Conservation (phyloP, 1,140 invertebrate species). For the Drosophila nebulosa region DNA sequence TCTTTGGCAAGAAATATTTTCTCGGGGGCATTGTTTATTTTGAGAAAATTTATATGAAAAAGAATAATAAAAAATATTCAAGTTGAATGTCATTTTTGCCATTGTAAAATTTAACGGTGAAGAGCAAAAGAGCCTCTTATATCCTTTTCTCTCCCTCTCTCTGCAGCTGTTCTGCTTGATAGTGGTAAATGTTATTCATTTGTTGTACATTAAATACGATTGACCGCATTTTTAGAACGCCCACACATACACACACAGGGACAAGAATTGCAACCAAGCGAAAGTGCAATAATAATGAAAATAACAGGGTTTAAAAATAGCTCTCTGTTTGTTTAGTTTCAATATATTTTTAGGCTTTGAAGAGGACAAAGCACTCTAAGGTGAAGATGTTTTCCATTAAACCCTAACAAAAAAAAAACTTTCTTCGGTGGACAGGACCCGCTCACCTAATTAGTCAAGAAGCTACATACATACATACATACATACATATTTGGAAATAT, state of each 20-base stretch:
- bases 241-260: conserved; percentile 29
- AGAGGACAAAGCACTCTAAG: not conserved
- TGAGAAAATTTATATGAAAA: not conserved
- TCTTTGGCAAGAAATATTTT: not conserved
- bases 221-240: conserved; percentile 46
- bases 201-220: conserved; percentile 32
- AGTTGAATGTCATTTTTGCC: conserved; percentile 8
- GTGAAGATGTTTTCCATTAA: not conserved
- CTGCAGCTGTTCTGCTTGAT: conserved; percentile 1
- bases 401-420: too few species aligned
- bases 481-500: too few species aligned
- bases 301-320: conserved; percentile 56
- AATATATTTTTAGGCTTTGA: conserved; percentile 17
- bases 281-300: conserved; percentile 41
- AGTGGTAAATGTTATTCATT: conserved; percentile 32
- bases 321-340: conserved; percentile 10
- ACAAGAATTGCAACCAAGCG: conserved; percentile 28
- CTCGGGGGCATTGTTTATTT: not conserved
- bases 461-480: too few species aligned
- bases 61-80: not conserved
- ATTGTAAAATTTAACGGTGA: not conserved
- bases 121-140: not conserved
- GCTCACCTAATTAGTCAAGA: too few species aligned
- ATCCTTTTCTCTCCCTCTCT: not conserved
- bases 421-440: too few species aligned